Evolutionary conservation across 2,797 vertebrate species (phyloP).

Genomic region (Protosalanx chinensis): DNA sequence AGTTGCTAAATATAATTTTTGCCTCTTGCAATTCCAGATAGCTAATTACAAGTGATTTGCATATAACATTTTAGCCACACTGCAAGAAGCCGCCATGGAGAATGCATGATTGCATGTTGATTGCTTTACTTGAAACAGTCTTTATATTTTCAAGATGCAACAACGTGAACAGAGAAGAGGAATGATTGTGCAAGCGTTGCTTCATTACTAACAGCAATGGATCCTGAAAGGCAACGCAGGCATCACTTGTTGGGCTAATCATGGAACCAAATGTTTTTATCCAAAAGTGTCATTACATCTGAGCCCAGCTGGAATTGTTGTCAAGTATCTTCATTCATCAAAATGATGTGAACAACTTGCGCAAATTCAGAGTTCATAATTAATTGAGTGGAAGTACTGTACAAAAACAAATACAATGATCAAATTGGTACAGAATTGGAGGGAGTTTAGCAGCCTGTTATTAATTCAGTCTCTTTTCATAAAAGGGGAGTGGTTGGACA

Average conservation of each 20-base stretch:
- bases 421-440: not conserved
- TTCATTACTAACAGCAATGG: constrained; percentile 13
- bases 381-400: constrained; percentile 9
- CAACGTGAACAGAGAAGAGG: constrained; percentile 13
- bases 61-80: constrained; percentile 45
- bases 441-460: constrained; percentile 21
- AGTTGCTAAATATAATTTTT: constrained; percentile 23
- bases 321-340: constrained; percentile 47
- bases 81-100: constrained; percentile 48
- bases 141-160: constrained; percentile 21
- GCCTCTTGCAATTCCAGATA: constrained; percentile 31
- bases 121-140: constrained; percentile 39
- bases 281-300: constrained; percentile 25
- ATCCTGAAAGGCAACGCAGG: constrained; percentile 6
- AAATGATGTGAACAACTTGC: constrained; percentile 17
- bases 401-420: constrained; percentile 5
- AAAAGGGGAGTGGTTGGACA: constrained; percentile 10
- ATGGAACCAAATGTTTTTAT: constrained; percentile 24
- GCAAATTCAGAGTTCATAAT: not conserved
- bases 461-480: not conserved
- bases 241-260: constrained; percentile 27
- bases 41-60: constrained; percentile 48
- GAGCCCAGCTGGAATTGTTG: constrained; percentile 42
- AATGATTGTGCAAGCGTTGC: constrained; percentile 8
- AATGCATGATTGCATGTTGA: constrained; percentile 57